phyloP scores from a whole-genome alignment of 2,797 vertebrate genomes.

The Gallinago solitaria region DNA sequence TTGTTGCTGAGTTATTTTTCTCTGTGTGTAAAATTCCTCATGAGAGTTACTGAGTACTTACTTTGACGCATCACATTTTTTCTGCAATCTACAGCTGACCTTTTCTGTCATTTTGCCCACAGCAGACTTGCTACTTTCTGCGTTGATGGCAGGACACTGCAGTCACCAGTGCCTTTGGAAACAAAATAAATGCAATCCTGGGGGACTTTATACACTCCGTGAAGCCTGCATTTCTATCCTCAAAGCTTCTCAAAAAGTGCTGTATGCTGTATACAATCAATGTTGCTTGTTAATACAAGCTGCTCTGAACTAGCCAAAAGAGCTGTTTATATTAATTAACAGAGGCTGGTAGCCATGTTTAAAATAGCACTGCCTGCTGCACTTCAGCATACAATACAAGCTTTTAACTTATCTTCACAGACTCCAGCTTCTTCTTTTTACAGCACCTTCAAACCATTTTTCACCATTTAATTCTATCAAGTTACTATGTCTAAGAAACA shows the following conservation, averaged over 20 bases:
- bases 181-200: neutral
- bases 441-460: neutral
- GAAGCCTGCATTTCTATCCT: neutral
- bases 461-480: neutral
- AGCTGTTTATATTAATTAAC: neutral
- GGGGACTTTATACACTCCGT: neutral
- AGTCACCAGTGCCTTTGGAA: neutral
- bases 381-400: neutral
- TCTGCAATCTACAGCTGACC: neutral
- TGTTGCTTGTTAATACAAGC: neutral
- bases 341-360: neutral
- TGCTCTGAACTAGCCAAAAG: neutral
- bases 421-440: neutral
- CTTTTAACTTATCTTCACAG: neutral
- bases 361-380: neutral
- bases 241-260: neutral
- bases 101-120: neutral
- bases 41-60: neutral
- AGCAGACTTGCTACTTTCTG: neutral
- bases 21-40: neutral
- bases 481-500: neutral
- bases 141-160: neutral
- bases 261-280: neutral
- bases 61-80: neutral
- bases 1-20: neutral